A percentile compares a stretch with the other conserved stretches of the same genome.
Evolutionary conservation across 2,888 invertebrate species (phyloP).

Genomic region (Vesta saturnalis): DNA sequence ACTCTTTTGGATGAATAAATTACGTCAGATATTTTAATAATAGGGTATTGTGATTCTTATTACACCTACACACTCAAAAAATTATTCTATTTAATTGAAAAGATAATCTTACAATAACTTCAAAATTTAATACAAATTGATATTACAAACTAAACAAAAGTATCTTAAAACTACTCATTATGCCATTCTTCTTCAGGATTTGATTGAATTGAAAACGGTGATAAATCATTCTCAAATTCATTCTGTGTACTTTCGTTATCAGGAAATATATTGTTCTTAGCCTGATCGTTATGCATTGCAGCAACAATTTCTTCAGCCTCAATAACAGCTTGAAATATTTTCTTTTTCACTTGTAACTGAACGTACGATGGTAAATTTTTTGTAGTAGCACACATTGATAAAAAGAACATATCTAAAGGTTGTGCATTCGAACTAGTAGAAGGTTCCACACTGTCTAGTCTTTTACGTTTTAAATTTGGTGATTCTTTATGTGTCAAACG

Average conservation of each 20-base stretch:
- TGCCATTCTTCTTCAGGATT: slow-evolving; percentile 11
- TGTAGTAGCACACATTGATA: slow-evolving; percentile 30
- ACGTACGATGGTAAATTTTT: slow-evolving; percentile 25
- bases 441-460: not conserved
- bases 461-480: not conserved
- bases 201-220: slow-evolving; percentile 10
- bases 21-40: too few relatives aligned
- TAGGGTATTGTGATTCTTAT: too few relatives aligned
- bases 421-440: slow-evolving; percentile 4
- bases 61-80: too few relatives aligned
- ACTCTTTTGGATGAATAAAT: too few relatives aligned
- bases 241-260: not conserved
- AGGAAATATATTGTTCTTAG: not conserved
- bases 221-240: slow-evolving; percentile 1
- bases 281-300: slow-evolving; percentile 18
- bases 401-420: slow-evolving; percentile 27
- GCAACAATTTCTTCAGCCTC: slow-evolving; percentile 30
- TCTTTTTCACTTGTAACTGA: slow-evolving; percentile 27
- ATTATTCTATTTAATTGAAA: too few relatives aligned
- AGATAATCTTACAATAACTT: too few relatives aligned
- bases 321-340: slow-evolving; percentile 27
- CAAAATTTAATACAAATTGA: too few relatives aligned
- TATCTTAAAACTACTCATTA: not conserved
- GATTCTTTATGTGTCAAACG: too few relatives aligned
- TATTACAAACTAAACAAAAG: too few relatives aligned